Base-by-base conservation (phyloP, 2,888 invertebrate species). In the Myathropa florea region DNA sequence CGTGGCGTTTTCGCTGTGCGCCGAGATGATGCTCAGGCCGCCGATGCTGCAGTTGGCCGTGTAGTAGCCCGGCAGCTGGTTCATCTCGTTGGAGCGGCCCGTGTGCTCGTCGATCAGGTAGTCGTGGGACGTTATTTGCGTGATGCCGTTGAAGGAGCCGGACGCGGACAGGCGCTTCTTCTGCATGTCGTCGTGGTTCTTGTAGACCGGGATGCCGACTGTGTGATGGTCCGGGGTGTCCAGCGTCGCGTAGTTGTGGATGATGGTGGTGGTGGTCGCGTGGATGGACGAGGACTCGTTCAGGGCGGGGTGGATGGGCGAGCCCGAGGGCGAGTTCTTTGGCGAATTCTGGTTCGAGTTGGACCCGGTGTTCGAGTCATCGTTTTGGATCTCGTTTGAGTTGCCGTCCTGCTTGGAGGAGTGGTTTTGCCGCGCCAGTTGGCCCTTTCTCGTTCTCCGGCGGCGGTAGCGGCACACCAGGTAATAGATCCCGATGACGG, bases 91-190 rank as follows among this genome's bases (percentile, higher is more conserved):
- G 0, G 75, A 24, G 2, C 61, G 79, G 6, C 12, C 26, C 4
- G 77, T 77, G 7, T 64, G 10, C 2, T 84, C 88, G 12, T 85
- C 76, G 12, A 76, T 72, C 3, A 72, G 39, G 9, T 77, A 82
- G 12, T 82, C 85, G 14, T 77, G 77, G 2, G 82, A 53, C 14
- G 36, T 64, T 0, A 68, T 39, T 21, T 72, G 72, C 10, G 72
- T 36, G 4, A 57, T 78, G 0, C 82, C 79, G 4, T 65, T 83
- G 21, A 73, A 84, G 1, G 88, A 77, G 9, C 70, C 88, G 0
- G 84, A 57, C 0, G 93, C 89, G 2, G 93, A 93, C 83, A 93
- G 93, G 0, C 93, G 90, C 88, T 93, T 93, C 83, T 93, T 93
- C 0, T 92, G 91, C 46, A 93, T 93, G 61, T 93, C 93, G 79